A percentile compares a stretch with the other conserved stretches of the same genome.
phyloP scores from a whole-genome alignment of 2,797 vertebrate genomes.

The Meda fulgida region DNA sequence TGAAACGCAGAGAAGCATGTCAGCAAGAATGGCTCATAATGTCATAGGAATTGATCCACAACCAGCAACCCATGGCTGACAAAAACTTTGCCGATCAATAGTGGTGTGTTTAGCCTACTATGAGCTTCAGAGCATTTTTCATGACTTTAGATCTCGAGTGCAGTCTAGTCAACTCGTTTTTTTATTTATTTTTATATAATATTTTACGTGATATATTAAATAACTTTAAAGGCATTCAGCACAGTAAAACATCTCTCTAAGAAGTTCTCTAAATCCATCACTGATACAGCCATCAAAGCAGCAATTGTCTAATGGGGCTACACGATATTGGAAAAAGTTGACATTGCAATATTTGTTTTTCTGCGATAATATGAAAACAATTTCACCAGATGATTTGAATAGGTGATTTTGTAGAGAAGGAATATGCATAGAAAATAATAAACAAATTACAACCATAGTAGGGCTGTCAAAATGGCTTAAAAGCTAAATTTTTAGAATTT shows the following conservation, averaged over 20 bases:
- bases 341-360: no score
- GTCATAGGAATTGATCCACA: slow-evolving; percentile 33
- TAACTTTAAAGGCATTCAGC: no score
- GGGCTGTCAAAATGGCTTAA: no score
- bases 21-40: slow-evolving; percentile 39
- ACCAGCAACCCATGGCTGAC: neutral
- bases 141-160: neutral
- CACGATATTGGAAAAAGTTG: no score
- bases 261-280: neutral
- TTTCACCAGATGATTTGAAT: no score
- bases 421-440: no score
- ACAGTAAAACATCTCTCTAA: neutral
- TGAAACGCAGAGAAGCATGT: neutral
- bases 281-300: neutral
- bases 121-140: neutral
- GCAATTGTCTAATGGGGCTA: neutral
- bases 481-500: no score
- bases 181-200: no score
- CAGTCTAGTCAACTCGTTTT: neutral
- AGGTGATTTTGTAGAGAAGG: no score
- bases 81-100: slow-evolving; percentile 26
- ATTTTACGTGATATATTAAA: no score
- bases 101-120: neutral
- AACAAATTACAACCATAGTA: no score
- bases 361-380: no score